phyloP scores from a whole-genome alignment of 2,797 vertebrate species.

The Muscicapa striata region DNA sequence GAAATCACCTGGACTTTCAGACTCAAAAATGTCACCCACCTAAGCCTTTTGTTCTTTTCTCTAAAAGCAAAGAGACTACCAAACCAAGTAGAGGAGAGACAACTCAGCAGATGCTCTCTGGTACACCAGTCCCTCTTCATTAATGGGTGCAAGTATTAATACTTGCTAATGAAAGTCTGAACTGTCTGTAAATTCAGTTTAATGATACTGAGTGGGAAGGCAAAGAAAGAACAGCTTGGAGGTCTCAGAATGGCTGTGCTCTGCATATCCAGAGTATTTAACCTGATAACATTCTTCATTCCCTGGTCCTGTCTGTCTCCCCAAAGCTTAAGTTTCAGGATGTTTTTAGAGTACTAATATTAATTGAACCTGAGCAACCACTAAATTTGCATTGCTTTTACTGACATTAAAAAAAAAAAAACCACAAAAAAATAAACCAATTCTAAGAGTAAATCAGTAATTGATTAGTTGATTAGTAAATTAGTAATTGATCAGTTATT shows the following conservation, averaged over 20 bases:
- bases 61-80: neutral
- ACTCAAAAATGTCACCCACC: neutral
- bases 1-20: neutral
- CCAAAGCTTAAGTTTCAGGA: neutral
- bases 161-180: neutral
- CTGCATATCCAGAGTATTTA: neutral
- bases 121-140: neutral
- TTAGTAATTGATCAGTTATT: neutral
- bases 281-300: neutral
- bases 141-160: neutral
- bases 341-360: neutral
- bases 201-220: neutral
- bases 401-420: neutral
- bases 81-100: neutral
- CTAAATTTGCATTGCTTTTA: conserved; percentile 19
- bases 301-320: neutral
- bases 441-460: neutral
- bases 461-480: neutral
- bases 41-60: neutral
- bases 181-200: neutral
- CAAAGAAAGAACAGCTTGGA: neutral
- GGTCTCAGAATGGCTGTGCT: neutral
- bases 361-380: conserved; percentile 2
- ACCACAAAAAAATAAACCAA: neutral
- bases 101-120: neutral